Percentiles rank a stretch among this genome's conserved stretches.
Conservation (phyloP, 2,888 invertebrate species). For the Phyto melanocephala region DNA sequence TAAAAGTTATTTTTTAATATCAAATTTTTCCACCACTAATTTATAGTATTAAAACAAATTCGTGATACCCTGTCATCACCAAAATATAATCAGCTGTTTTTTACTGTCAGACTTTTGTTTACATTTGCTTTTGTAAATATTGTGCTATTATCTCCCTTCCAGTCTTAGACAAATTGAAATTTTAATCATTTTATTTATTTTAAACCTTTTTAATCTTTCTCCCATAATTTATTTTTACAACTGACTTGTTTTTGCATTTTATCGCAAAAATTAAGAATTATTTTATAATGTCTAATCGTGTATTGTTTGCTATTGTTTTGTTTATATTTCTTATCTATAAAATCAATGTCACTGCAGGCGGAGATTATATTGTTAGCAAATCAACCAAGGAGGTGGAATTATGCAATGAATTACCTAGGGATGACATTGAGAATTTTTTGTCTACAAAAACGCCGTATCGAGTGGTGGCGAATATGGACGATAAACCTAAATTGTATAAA, state of each 20-base stretch:
- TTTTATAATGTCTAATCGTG: slow-evolving; percentile 34
- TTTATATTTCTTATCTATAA: slow-evolving; percentile 32
- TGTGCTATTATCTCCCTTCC: not conserved
- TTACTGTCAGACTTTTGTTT: slow-evolving; percentile 49
- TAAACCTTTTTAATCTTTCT: slow-evolving; percentile 53
- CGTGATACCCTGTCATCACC: too few relatives aligned
- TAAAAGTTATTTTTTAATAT: too few relatives aligned
- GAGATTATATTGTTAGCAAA: not conserved
- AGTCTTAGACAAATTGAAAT: slow-evolving; percentile 5
- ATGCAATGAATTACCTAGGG: slow-evolving; percentile 58
- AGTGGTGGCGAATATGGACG: slow-evolving; percentile 83
- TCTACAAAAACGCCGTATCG: slow-evolving; percentile 88
- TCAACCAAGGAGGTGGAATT: not conserved
- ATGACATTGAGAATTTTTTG: slow-evolving; percentile 80
- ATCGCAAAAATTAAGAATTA: slow-evolving; percentile 67
- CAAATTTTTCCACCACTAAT: too few relatives aligned
- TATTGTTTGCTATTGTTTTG: slow-evolving; percentile 25
- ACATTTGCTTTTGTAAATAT: slow-evolving; percentile 32
- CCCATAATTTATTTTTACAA: slow-evolving; percentile 34
- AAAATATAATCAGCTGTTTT: not conserved
- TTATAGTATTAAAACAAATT: too few relatives aligned
- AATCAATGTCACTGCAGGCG: slow-evolving; percentile 5
- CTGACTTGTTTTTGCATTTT: slow-evolving; percentile 69
- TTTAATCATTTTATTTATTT: slow-evolving; percentile 64
- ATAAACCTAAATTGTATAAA: slow-evolving; percentile 81